These are phyloP conservation scores for Thalassophryne amazonica DNA, from an alignment of 2,797 vertebrate species.

Conservation along the genomic window DNA sequence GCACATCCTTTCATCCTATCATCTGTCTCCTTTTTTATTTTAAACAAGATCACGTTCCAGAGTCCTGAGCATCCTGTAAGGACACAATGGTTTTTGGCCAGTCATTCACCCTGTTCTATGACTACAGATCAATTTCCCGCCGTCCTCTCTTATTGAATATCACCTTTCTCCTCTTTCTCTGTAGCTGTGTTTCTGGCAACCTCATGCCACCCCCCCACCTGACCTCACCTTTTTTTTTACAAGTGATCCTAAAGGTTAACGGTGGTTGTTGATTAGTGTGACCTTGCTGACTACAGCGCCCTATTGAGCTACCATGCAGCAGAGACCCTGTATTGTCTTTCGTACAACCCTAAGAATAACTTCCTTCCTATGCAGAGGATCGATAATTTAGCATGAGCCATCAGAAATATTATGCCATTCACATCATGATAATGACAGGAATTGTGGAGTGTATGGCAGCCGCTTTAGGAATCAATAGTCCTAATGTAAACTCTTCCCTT, in stretches of 20 bases:
- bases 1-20: too few species aligned
- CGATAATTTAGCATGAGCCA: constrained; percentile 53
- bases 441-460: constrained; percentile 38
- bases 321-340: constrained; percentile 61
- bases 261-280: constrained; percentile 52
- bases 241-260: constrained; percentile 51
- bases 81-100: constrained; percentile 4
- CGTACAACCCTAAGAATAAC: constrained; percentile 58
- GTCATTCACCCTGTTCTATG: constrained; percentile 40
- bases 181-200: constrained; percentile 11
- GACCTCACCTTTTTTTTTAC: constrained; percentile 52
- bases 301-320: constrained; percentile 32
- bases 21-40: constrained; percentile 3
- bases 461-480: constrained; percentile 54
- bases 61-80: constrained; percentile 13
- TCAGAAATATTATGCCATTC: constrained; percentile 58
- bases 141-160: constrained; percentile 35
- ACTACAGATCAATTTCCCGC: constrained; percentile 51
- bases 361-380: constrained; percentile 68
- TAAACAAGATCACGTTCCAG: constrained; percentile 11
- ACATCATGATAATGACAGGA: constrained; percentile 36
- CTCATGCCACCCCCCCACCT: constrained; percentile 44
- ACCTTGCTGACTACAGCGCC: constrained; percentile 51
- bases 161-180: constrained; percentile 42
- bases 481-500: constrained; percentile 43